These are phyloP conservation scores for Tachystola acroxantha DNA, from an alignment of 2,888 invertebrate genomes.

Conservation along the genomic window DNA sequence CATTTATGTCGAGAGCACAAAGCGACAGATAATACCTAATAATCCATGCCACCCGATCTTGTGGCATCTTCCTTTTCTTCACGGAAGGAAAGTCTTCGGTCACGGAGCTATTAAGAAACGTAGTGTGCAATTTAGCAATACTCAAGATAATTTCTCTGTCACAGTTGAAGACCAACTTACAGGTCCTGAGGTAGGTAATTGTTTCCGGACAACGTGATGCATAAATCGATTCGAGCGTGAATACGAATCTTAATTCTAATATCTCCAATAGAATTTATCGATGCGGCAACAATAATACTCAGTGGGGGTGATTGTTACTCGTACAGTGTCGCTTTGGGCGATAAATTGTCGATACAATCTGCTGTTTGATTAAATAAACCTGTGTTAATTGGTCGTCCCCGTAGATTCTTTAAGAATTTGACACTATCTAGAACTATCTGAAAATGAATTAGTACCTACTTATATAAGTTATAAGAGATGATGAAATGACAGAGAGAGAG, in stretches of 20 bases:
- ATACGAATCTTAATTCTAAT: constrained; percentile 43
- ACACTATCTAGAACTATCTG: too few relatives aligned
- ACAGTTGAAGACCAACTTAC: constrained; percentile 32
- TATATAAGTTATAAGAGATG: too few relatives aligned
- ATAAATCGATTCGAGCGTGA: constrained; percentile 53
- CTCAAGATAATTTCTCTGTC: constrained; percentile 47
- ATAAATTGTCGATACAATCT: constrained; percentile 38
- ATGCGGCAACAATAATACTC: constrained; percentile 42
- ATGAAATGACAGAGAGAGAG: too few relatives aligned
- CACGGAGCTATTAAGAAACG: constrained; percentile 39
- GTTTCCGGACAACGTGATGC: constrained; percentile 53
- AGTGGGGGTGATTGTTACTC: constrained; percentile 33
- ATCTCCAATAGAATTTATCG: constrained; percentile 42
- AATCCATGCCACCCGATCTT: not conserved
- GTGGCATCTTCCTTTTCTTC: constrained; percentile 16
- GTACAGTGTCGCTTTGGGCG: constrained; percentile 41
- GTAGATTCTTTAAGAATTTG: too few relatives aligned
- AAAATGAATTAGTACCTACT: too few relatives aligned
- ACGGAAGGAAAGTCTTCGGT: constrained; percentile 47
- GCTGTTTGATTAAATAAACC: constrained; percentile 22
- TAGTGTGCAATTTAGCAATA: constrained; percentile 38
- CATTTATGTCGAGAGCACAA: too few relatives aligned
- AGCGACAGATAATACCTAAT: too few relatives aligned
- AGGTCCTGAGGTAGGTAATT: constrained; percentile 36
- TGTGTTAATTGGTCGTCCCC: constrained; percentile 10